phyloP scores from a whole-genome alignment of 2,797 vertebrate genomes.

The Myotis findleyi region DNA sequence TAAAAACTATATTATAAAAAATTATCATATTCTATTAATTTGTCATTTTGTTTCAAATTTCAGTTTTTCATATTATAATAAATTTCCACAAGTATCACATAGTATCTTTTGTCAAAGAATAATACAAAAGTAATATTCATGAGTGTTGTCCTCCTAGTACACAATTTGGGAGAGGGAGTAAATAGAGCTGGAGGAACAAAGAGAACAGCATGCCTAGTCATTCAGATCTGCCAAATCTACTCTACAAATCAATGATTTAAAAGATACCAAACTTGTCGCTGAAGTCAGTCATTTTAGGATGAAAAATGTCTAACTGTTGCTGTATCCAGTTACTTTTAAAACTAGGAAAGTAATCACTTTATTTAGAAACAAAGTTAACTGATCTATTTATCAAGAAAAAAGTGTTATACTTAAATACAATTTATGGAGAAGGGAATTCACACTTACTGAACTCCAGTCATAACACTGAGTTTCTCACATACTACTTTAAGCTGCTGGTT shows the following conservation, averaged over 20 bases:
- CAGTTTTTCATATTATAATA: conserved; percentile 28
- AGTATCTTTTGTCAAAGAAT: conserved; percentile 47
- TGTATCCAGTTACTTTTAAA: conserved; percentile 40
- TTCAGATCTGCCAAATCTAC: background rate
- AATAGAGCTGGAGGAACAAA: background rate
- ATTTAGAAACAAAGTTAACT: conserved; percentile 46
- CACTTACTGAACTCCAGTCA: background rate
- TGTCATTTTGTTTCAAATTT: conserved; percentile 57
- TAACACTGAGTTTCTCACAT: background rate
- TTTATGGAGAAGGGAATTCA: background rate
- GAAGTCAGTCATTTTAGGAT: background rate
- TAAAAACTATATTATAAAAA: background rate
- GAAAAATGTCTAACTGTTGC: background rate
- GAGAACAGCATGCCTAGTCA: background rate
- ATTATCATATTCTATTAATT: conserved; percentile 1
- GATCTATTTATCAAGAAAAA: conserved; percentile 48
- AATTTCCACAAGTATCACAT: conserved; percentile 46
- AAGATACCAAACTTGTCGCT: background rate
- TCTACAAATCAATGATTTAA: background rate
- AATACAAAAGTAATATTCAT: background rate
- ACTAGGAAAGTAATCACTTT: conserved; percentile 39
- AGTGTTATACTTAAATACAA: background rate
- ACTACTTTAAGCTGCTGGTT: background rate
- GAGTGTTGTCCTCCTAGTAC: background rate
- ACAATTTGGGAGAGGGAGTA: background rate